Conservation (phyloP, 2,113 vertebrate genomes). For the Uria lomvia region DNA sequence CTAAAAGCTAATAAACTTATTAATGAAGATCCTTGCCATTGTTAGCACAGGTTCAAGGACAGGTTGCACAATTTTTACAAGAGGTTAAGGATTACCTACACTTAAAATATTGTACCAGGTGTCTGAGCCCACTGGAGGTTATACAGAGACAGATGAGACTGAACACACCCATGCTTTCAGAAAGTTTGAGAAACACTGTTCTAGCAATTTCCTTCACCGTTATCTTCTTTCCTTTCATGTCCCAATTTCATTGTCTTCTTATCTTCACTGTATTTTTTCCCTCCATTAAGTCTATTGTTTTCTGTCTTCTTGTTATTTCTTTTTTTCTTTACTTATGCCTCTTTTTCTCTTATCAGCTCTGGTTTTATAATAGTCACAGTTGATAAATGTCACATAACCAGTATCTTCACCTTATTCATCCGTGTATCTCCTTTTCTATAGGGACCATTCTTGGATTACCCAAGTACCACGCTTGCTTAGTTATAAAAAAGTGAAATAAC, state of each 20-base stretch:
- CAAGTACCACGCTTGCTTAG: background rate
- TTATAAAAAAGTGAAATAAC: background rate
- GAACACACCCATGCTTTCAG: background rate
- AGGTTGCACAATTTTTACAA: background rate
- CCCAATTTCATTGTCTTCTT: conserved; percentile 7
- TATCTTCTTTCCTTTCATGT: conserved; percentile 20
- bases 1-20: background rate
- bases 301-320: background rate
- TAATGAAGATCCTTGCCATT: background rate
- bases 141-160: background rate
- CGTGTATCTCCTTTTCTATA: background rate
- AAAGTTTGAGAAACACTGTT: background rate
- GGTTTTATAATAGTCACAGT: background rate
- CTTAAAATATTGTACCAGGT: background rate
- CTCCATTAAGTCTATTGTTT: conserved; percentile 3
- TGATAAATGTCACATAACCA: background rate
- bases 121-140: background rate
- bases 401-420: background rate
- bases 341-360: background rate
- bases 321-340: background rate
- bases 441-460: background rate
- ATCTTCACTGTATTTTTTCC: background rate
- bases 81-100: background rate
- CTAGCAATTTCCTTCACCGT: background rate
- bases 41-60: background rate